Percentiles rank a stretch among this genome's conserved stretches.
phyloP scores from a whole-genome alignment of 2,113 vertebrate species.

The Syngnathoides biaculeatus region DNA sequence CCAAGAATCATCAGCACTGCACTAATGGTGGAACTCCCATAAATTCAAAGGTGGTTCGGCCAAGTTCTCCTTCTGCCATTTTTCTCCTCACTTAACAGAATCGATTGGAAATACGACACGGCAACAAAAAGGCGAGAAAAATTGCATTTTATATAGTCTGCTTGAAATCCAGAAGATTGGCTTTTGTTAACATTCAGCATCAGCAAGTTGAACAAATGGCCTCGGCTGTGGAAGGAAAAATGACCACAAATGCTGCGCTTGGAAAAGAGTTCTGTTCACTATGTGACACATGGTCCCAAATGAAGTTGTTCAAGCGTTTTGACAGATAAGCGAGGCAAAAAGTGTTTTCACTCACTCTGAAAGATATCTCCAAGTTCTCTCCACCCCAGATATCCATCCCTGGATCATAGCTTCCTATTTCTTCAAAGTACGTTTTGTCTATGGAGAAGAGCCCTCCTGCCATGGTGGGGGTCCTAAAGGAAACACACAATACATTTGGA shows the following conservation, averaged over 20 bases:
- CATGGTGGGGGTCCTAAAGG: constrained; percentile 93
- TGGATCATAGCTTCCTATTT: constrained; percentile 97
- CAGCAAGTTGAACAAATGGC: constrained; percentile 4
- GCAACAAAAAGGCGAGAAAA: neutral
- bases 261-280: neutral
- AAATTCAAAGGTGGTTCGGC: neutral
- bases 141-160: neutral
- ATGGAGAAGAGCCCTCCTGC: constrained; percentile 97
- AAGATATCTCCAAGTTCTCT: constrained; percentile 99
- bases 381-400: constrained; percentile 99
- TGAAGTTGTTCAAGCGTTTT: neutral
- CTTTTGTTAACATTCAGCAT: constrained; percentile 1
- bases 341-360: constrained; percentile 82
- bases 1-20: neutral
- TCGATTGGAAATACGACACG: neutral
- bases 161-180: constrained; percentile 1
- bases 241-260: neutral
- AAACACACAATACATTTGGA: constrained; percentile 11
- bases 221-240: neutral
- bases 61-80: neutral
- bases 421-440: constrained; percentile 96
- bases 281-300: neutral
- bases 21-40: neutral
- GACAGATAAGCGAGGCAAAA: neutral
- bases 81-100: neutral